These are phyloP conservation scores for Ceratina japonica DNA, from an alignment of 1,140 invertebrate species.

Conservation along the genomic window DNA sequence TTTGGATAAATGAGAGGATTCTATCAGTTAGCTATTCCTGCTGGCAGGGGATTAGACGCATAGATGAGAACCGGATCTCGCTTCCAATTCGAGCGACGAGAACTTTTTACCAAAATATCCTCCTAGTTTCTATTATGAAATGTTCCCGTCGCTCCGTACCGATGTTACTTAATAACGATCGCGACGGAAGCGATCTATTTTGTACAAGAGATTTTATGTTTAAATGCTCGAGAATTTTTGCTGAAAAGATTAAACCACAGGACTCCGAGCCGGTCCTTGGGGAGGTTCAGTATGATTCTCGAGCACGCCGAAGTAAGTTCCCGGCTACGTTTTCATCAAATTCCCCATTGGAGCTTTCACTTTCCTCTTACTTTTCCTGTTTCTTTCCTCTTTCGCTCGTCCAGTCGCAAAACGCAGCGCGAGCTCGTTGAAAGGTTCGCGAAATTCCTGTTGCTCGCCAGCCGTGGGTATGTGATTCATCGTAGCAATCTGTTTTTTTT, in stretches of 20 bases:
- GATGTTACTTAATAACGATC: background rate
- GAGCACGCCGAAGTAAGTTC: constrained; percentile 29
- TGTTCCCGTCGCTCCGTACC: background rate
- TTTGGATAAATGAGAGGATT: constrained; percentile 73
- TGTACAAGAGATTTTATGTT: constrained; percentile 28
- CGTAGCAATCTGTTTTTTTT: constrained; percentile 44
- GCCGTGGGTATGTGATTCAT: constrained; percentile 38
- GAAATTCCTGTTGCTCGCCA: constrained; percentile 43
- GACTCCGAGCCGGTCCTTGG: background rate
- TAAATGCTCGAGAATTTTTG: constrained; percentile 30
- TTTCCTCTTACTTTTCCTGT: constrained; percentile 4
- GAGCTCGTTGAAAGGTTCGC: background rate
- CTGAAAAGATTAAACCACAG: constrained; percentile 30
- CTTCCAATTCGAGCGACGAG: constrained; percentile 3
- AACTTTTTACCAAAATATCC: background rate
- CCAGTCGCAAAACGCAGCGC: background rate
- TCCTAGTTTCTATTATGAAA: background rate
- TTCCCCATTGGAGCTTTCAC: constrained; percentile 28
- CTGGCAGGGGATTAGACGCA: constrained; percentile 45
- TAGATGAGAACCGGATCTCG: constrained; percentile 44
- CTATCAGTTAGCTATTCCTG: constrained; percentile 64
- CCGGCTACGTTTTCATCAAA: constrained; percentile 46
- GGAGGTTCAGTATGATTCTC: constrained; percentile 18
- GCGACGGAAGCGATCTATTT: background rate
- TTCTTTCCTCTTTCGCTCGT: background rate